Conservation (phyloP, 1,140 invertebrate genomes). For the Bombus haemorrhoidalis region DNA sequence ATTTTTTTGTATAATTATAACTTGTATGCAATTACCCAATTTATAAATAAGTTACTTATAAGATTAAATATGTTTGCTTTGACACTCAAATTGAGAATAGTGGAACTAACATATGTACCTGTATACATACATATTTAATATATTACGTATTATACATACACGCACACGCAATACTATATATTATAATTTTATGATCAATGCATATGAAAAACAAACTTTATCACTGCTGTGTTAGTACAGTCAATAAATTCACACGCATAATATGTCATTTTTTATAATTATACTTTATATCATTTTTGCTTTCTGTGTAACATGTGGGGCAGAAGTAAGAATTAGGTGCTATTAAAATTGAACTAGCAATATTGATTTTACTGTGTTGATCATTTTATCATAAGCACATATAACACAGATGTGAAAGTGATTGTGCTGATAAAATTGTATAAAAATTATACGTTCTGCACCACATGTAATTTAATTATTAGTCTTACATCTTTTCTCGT, state of each 20-base stretch:
- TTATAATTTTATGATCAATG: constrained; percentile 53
- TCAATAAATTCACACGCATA: constrained; percentile 51
- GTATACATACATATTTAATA: constrained; percentile 35
- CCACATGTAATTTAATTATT: constrained; percentile 49
- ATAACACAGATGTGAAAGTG: constrained; percentile 22
- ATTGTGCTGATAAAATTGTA: constrained; percentile 38
- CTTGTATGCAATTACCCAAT: constrained; percentile 34
- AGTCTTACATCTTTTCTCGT: constrained; percentile 56
- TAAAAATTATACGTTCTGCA: constrained; percentile 50
- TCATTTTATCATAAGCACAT: constrained; percentile 25
- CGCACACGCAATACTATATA: constrained; percentile 50
- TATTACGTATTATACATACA: constrained; percentile 50
- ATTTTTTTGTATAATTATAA: constrained; percentile 26
- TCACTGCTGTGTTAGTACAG: constrained; percentile 49
- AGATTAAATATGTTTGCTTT: constrained; percentile 53
- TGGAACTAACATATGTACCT: constrained; percentile 35
- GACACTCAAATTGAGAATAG: constrained; percentile 43
- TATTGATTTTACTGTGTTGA: constrained; percentile 29
- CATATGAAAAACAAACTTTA: constrained; percentile 51
- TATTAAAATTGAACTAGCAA: constrained; percentile 39
- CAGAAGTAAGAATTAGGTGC: constrained; percentile 39
- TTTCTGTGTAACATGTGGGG: constrained; percentile 41
- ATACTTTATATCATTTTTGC: constrained; percentile 35
- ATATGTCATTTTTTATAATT: constrained; percentile 46
- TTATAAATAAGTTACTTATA: constrained; percentile 55